These are phyloP conservation scores for Drosophila seclusa DNA, from an alignment of 2,888 invertebrate genomes.

Conservation along the genomic window DNA sequence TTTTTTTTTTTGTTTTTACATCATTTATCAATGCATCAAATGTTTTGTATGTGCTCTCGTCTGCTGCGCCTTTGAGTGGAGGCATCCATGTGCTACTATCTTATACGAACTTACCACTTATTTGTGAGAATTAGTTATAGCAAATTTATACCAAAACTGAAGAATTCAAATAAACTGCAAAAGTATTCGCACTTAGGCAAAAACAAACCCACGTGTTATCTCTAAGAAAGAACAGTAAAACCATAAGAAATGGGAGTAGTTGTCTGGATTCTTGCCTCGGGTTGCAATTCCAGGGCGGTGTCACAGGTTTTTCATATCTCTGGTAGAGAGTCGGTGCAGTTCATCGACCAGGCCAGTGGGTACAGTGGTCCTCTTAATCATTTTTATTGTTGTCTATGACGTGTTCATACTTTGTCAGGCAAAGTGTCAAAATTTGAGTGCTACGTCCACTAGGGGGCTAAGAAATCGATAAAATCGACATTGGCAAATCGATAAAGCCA, in stretches of 20 bases:
- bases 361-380: not conserved
- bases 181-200: not conserved
- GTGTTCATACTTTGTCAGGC: too few species aligned
- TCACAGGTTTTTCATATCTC: not conserved
- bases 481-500: too few species aligned
- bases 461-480: too few species aligned
- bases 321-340: not conserved
- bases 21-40: conserved; percentile 41
- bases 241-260: conserved; percentile 4
- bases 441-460: too few species aligned
- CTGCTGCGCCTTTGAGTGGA: conserved; percentile 16
- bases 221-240: conserved; percentile 46
- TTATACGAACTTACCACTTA: conserved; percentile 59
- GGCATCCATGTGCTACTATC: conserved; percentile 54
- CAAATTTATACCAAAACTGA: conserved; percentile 75
- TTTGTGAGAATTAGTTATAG: conserved; percentile 65
- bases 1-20: conserved; percentile 31
- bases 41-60: conserved; percentile 12
- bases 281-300: not conserved
- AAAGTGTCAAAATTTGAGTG: too few species aligned
- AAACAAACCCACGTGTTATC: not conserved
- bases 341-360: not conserved
- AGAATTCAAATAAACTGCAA: conserved; percentile 63
- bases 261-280: not conserved
- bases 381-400: too few species aligned